Conservation (phyloP, 2,797 vertebrate genomes). For the Pseudochirops cupreus region DNA sequence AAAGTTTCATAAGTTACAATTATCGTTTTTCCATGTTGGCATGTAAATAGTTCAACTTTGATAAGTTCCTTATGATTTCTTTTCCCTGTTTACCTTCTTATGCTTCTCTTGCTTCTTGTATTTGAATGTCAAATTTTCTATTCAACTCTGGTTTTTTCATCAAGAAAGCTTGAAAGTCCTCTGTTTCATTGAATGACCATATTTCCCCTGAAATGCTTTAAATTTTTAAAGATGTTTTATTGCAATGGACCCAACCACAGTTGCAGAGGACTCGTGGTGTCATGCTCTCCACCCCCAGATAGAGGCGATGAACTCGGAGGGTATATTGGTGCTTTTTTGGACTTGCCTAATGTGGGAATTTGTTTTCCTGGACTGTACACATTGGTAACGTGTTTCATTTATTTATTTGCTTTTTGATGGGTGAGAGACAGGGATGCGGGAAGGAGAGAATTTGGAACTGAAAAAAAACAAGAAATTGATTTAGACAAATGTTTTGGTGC, state of each 20-base stretch:
- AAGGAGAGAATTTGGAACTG: neutral
- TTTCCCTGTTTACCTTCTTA: too few species aligned
- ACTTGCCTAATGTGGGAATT: neutral
- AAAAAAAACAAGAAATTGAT: neutral
- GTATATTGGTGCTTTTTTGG: neutral
- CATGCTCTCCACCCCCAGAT: neutral
- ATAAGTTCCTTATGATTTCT: too few species aligned
- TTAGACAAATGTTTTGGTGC: neutral
- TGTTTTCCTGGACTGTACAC: neutral
- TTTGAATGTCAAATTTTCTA: too few species aligned
- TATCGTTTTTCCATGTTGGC: too few species aligned
- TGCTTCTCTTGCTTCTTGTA: too few species aligned
- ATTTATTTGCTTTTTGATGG: too few species aligned
- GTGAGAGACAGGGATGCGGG: neutral
- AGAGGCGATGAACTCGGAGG: too few species aligned
- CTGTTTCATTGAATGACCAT: too few species aligned
- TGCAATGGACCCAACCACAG: neutral
- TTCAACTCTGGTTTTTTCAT: too few species aligned
- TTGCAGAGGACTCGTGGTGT: neutral
- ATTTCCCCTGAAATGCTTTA: neutral
- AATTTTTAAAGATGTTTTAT: neutral
- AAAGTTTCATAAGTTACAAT: too few species aligned
- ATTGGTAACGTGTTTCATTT: neutral
- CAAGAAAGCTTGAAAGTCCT: too few species aligned
- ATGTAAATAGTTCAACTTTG: too few species aligned